Evolutionary conservation across 1,140 invertebrate species (phyloP), one percentile per base, ranked within the genome.

Genomic region (Drosophila athabasca): DNA sequence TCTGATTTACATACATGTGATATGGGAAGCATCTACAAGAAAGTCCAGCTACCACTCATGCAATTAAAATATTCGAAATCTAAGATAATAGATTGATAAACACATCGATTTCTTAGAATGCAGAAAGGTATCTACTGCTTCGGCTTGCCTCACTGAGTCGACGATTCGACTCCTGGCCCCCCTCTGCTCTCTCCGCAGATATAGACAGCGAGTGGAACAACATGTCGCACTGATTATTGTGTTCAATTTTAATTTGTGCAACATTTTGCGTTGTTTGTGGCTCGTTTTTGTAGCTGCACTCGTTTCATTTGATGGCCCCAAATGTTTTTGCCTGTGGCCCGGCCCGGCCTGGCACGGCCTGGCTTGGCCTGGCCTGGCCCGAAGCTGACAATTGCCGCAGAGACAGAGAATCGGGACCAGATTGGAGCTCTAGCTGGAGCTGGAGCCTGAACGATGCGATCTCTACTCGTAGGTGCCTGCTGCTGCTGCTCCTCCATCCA

Each of bases 181-280:
- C 11, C 35, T 3, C 31, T 19, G 9, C 35, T 13, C 35, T 39
- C 11, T 31, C 8, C 29, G 8, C 65, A 83, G 50, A 62, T 62
- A 75, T 66, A 73, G 43, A 46, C 62, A 62, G 39, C 67, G 65
- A 66, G 55, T 43, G 52, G 60, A 74, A 70, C 48, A 87, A 78
- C 82, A 87, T 85, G 82, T 75, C 66, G 65, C 83, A 62, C 65
- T 85, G 82, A 85, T 87, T 85, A 87, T 85, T 82, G 78, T 85
- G 82, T 72, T 82, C 78, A 82, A 82, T 85, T 85, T 85, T 82
- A 85, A 87, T 85, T 85, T 85, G 82, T 81, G 82, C 74, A 87
- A 85, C 82, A 85, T 82, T 82, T 87, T 79, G 83, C 75, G 72
- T 67, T 50, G 49, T 26, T 58, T 69, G 64, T 53, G 45, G 64